Conservation (phyloP, 2,888 invertebrate species). For the Apomyelois bistriatella region DNA sequence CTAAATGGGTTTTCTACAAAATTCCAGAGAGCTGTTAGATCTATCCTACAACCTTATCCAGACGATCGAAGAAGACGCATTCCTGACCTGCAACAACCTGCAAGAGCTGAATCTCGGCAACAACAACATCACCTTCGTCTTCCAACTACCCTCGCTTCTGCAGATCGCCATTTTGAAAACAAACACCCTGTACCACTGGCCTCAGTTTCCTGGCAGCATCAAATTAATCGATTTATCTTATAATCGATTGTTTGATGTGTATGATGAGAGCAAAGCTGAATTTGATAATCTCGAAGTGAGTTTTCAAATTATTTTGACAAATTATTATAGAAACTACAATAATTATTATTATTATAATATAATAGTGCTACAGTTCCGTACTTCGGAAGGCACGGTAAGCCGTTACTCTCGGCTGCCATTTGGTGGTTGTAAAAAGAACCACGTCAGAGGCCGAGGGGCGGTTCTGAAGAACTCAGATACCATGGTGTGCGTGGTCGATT, state of each 20-base stretch:
- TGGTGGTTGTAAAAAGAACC: too few species aligned
- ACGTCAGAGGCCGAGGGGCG: too few species aligned
- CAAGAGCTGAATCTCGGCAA: constrained; percentile 68
- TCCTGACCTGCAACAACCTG: constrained; percentile 53
- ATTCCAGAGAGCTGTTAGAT: constrained; percentile 65
- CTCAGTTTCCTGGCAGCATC: constrained; percentile 59
- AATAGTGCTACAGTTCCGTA: too few species aligned
- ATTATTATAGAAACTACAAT: not conserved
- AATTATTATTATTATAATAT: too few species aligned
- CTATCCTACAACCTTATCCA: constrained; percentile 70
- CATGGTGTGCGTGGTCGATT: too few species aligned
- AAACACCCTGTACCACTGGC: constrained; percentile 69
- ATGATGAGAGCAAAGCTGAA: constrained; percentile 47
- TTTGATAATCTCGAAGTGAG: constrained; percentile 68
- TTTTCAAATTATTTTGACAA: not conserved
- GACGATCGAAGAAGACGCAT: constrained; percentile 62
- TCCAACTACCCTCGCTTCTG: constrained; percentile 56
- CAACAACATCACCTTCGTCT: constrained; percentile 67
- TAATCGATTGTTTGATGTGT: constrained; percentile 57
- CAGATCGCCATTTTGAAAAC: constrained; percentile 62
- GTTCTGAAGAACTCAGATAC: too few species aligned
- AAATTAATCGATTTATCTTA: constrained; percentile 68
- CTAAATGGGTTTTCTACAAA: constrained; percentile 5
- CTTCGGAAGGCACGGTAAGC: too few species aligned
- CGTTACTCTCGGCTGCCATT: too few species aligned